Evolutionary conservation across 2,797 vertebrate genomes (phyloP).

Genomic region (Pangasius krempfi): DNA sequence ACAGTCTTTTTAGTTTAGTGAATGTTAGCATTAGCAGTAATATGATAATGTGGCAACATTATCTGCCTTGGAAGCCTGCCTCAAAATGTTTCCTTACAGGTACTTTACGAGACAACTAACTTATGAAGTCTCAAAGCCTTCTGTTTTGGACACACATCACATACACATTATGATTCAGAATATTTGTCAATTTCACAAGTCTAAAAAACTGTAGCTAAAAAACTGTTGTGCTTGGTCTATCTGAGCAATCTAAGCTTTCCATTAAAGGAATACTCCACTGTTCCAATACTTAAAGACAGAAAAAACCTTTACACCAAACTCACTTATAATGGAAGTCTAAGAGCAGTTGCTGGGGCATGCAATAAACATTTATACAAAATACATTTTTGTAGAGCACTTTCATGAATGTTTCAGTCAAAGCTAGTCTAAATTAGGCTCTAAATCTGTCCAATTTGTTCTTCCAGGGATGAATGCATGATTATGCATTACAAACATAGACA

Average conservation of each 20-base stretch:
- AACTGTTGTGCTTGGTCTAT: background rate
- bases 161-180: background rate
- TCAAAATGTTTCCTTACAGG: background rate
- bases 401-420: background rate
- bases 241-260: background rate
- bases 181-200: background rate
- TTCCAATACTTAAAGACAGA: background rate
- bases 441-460: background rate
- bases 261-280: background rate
- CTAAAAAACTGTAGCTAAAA: background rate
- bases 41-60: background rate
- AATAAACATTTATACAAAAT: conserved; percentile 30
- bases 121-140: background rate
- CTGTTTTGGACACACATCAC: background rate
- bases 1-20: background rate
- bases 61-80: background rate
- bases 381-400: background rate
- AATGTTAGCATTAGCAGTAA: background rate
- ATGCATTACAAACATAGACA: background rate
- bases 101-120: background rate
- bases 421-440: background rate
- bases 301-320: conserved; percentile 8
- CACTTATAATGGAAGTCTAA: background rate
- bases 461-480: background rate
- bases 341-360: background rate